Conservation (phyloP, 1,140 invertebrate genomes). For the Hyphantria cunea region DNA sequence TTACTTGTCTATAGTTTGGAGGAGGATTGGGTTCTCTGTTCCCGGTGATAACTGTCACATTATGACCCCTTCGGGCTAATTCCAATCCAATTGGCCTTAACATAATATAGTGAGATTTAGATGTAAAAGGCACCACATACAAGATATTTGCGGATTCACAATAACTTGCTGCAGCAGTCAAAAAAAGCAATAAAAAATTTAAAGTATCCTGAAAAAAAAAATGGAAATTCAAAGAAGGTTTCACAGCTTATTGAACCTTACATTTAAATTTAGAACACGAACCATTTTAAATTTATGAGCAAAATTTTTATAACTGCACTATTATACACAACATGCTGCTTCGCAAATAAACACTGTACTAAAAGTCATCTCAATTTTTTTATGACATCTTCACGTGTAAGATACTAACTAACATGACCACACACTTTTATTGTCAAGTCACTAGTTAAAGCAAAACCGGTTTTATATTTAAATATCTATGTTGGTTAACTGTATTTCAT, state of each 20-base stretch:
- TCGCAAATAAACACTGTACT: neutral
- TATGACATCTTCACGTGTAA: neutral
- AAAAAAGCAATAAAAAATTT: conserved; percentile 28
- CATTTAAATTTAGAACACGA: neutral
- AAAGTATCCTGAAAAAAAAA: conserved; percentile 36
- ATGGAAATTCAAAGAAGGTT: neutral
- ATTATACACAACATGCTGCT: conserved; percentile 8
- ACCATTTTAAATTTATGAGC: conserved; percentile 3
- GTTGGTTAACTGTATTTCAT: no score
- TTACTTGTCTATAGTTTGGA: conserved; percentile 79
- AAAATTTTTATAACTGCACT: neutral
- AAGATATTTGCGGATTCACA: conserved; percentile 60
- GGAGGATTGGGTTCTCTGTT: conserved; percentile 68
- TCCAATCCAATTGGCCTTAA: conserved; percentile 81
- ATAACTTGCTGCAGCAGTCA: conserved; percentile 19
- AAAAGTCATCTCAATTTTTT: neutral
- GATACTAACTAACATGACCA: neutral
- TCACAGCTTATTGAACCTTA: neutral
- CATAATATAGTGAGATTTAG: conserved; percentile 81
- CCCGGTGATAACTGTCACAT: conserved; percentile 83
- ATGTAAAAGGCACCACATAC: conserved; percentile 64
- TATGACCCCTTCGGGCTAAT: conserved; percentile 82
- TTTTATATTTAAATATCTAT: no score
- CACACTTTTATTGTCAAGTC: neutral
- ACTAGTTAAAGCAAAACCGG: no score